Evolutionary conservation across 1,140 invertebrate species (phyloP).

Genomic region (Colletes latitarsis): DNA sequence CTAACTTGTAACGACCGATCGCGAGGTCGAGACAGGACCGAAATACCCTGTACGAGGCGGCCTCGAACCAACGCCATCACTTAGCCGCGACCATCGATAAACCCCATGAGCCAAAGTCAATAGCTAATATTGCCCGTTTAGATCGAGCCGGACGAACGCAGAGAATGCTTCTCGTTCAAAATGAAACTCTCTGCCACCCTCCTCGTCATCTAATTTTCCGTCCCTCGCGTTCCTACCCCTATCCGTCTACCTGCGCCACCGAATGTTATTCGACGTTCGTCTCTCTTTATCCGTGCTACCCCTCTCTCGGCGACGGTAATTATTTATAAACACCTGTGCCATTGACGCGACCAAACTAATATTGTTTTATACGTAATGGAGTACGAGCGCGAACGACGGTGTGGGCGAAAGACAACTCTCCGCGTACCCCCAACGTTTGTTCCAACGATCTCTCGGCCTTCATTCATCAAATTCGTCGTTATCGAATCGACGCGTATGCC

Average conservation of each 20-base stretch:
- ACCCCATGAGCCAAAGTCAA: constrained; percentile 62
- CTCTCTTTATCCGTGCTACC: not conserved
- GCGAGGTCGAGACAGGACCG: constrained; percentile 8
- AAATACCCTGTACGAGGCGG: constrained; percentile 18
- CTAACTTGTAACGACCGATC: not conserved
- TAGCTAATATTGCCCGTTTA: constrained; percentile 69
- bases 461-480: constrained; percentile 11
- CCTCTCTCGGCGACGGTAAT: constrained; percentile 35
- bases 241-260: not conserved
- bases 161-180: constrained; percentile 63
- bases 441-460: constrained; percentile 15
- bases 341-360: constrained; percentile 38
- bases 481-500: not conserved
- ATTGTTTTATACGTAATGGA: constrained; percentile 59
- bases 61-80: constrained; percentile 19
- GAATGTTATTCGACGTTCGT: constrained; percentile 34
- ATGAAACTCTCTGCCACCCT: constrained; percentile 53
- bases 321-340: constrained; percentile 58
- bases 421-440: not conserved
- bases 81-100: constrained; percentile 55
- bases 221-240: constrained; percentile 2
- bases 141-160: constrained; percentile 44
- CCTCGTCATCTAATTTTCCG: constrained; percentile 21
- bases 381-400: not conserved
- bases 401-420: constrained; percentile 6